Evolutionary conservation across 2,113 vertebrate genomes (phyloP).

Genomic region (Actenoides hombroni): DNA sequence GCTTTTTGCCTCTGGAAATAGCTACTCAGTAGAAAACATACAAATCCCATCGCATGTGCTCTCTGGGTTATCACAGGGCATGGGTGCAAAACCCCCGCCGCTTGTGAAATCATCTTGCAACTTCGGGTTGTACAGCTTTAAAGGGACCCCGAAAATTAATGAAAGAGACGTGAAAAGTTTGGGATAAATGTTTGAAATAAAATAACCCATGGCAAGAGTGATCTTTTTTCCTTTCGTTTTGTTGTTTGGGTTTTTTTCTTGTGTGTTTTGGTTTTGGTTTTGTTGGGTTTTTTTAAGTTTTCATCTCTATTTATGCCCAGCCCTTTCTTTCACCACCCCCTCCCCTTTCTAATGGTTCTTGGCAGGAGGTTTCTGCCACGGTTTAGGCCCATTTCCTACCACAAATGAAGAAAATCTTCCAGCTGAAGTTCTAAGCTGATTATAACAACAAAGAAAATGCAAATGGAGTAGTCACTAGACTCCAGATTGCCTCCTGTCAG

Average conservation of each 20-base stretch:
- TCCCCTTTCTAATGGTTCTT: not conserved
- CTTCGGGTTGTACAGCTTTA: not conserved
- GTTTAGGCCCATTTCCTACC: accelerated
- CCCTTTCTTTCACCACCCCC: not conserved
- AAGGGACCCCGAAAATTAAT: accelerated
- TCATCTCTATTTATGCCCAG: not conserved
- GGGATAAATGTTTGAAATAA: not conserved
- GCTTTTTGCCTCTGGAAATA: constrained; percentile 46
- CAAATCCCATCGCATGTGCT: not conserved
- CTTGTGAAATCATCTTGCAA: not conserved
- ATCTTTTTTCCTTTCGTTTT: not conserved
- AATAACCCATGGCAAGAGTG: no score
- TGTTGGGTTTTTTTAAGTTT: not conserved
- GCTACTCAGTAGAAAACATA: not conserved
- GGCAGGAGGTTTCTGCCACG: not conserved
- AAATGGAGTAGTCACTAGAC: not conserved
- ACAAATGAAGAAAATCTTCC: not conserved
- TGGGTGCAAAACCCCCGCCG: not conserved
- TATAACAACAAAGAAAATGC: not conserved
- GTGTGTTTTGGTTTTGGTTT: not conserved
- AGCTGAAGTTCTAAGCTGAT: not conserved
- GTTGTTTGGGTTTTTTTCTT: not conserved
- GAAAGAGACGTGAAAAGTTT: not conserved
- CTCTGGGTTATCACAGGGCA: constrained; percentile 27
- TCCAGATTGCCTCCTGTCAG: constrained; percentile 41